Base-by-base conservation (phyloP, 2,113 vertebrate genomes). In the Pluvianellus socialis region DNA sequence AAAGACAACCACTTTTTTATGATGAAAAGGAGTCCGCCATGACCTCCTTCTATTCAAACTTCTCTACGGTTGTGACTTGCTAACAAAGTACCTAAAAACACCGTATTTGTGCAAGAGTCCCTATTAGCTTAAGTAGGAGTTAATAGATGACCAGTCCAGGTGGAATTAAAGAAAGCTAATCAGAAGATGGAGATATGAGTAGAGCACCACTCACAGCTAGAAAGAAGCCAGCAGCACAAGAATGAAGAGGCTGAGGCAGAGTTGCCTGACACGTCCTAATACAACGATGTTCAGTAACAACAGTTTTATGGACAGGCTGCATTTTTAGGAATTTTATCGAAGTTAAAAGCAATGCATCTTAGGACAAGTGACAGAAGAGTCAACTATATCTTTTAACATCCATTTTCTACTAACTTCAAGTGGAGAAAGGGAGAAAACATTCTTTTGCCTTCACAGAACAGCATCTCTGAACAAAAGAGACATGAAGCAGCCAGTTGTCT, bases 1-100 rank as follows among this genome's bases (percentile, higher is more conserved):
- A 95, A 97, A 90, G 66, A 87, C 91, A 73, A 86, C 80, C 50
- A n/a, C 50, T 44, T 83, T 92, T 95, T 90, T 91, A 84, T 81
- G 24, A 86, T 88, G 27, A 92, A 86, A 87, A 83, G 8, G 12
- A 66, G 4, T 24, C 66, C 14, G 52, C 23, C 7, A 11, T 16
- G 22, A 82, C 52, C 16, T 67, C 20, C 4, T 21, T n/a, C 27
- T 62, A 15, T 59, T 77, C 73, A 90, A 61, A 82, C 17, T 61
- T 90, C 52, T 73, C 7, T 35, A 61, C 19, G 40, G 15, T 33
- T 33, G 45, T 19, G 16, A 22, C 53, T 88, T 71, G 35, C 44
- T 40, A 65, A 23, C 28, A 38, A 59, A 50, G 49, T 27, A 12
- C 21, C 63, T 50, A 67, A 67, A 75, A 26, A 0, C 12, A 52